phyloP scores from a whole-genome alignment of 2,888 invertebrate genomes.

The Scaeva pyrastri region DNA sequence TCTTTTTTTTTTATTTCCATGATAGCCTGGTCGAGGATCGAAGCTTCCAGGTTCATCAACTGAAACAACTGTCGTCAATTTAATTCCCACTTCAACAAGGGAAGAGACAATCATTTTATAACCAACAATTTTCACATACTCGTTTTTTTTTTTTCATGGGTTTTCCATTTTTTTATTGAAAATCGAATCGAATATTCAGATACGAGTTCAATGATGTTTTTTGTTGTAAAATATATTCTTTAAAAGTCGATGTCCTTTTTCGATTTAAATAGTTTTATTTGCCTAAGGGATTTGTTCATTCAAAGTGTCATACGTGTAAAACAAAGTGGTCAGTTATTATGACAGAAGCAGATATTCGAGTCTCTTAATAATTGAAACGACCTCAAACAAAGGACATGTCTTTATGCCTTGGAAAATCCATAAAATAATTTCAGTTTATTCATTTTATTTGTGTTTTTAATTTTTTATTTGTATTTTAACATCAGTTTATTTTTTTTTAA shows the following conservation, averaged over 20 bases:
- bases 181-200: not conserved
- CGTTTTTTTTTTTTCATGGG: too few species aligned
- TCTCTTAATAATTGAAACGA: not conserved
- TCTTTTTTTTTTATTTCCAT: not conserved
- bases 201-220: not conserved
- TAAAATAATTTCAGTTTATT: constrained; percentile 59
- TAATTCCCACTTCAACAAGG: not conserved
- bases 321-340: not conserved
- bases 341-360: constrained; percentile 21
- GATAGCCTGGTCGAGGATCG: not conserved
- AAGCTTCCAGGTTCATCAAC: not conserved
- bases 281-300: not conserved
- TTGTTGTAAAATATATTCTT: not conserved
- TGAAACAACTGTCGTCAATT: not conserved
- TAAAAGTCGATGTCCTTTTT: not conserved
- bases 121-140: not conserved
- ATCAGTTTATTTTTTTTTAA: not conserved
- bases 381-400: constrained; percentile 17
- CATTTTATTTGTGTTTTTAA: constrained; percentile 34
- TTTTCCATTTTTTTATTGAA: not conserved
- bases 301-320: not conserved
- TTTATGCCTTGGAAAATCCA: too few species aligned
- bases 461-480: not conserved
- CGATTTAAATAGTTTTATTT: too few species aligned
- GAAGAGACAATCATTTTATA: not conserved